phyloP scores from a whole-genome alignment of 2,113 vertebrate genomes.

The Polypterus senegalus region DNA sequence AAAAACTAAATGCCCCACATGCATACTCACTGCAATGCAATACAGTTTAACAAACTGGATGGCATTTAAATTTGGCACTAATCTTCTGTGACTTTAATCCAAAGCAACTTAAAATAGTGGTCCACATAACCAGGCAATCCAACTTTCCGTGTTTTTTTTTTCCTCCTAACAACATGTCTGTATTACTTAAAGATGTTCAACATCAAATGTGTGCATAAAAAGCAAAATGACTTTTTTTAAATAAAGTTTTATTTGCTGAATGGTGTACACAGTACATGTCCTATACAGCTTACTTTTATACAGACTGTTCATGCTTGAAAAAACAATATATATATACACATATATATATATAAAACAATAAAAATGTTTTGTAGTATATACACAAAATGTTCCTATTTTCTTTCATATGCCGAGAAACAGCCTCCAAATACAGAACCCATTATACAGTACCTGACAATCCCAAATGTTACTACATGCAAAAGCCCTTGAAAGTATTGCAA shows the following conservation, averaged over 20 bases:
- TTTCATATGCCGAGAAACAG: background rate
- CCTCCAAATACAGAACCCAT: background rate
- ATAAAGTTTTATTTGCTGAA: slow-evolving; percentile 3
- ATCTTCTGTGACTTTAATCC: too few relatives aligned
- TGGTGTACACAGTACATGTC: slow-evolving; percentile 5
- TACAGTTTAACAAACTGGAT: too few relatives aligned
- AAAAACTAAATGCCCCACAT: too few relatives aligned
- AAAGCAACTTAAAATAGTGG: too few relatives aligned
- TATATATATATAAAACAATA: background rate
- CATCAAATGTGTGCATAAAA: too few relatives aligned
- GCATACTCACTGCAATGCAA: too few relatives aligned
- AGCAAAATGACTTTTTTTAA: background rate
- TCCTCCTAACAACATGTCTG: too few relatives aligned
- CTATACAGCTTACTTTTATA: background rate
- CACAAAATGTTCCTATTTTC: background rate
- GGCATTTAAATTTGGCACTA: too few relatives aligned
- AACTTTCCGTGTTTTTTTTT: too few relatives aligned
- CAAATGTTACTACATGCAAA: background rate
- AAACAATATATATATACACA: background rate
- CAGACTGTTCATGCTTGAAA: slow-evolving; percentile 4
- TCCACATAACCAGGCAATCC: too few relatives aligned
- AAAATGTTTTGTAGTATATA: background rate
- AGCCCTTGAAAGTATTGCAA: background rate
- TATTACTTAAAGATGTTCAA: too few relatives aligned
- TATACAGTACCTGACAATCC: background rate